Evolutionary conservation across 2,888 invertebrate genomes (phyloP), one percentile per base, ranked within the genome.

Genomic region (Odontomyia ornata): DNA sequence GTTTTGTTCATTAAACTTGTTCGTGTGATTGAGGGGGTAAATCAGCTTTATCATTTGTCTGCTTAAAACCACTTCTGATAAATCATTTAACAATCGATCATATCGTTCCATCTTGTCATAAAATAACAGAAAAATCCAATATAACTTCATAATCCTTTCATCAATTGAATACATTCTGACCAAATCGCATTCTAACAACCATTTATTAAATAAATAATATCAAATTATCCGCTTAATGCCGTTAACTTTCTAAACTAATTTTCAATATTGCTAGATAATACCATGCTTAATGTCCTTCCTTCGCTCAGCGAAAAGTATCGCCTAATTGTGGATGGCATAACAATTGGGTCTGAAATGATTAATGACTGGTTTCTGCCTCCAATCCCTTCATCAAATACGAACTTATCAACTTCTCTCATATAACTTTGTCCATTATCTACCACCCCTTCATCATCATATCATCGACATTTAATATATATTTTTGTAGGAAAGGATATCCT

Each of bases 351-450:
- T 18, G 13, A 23, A 25, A 69, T 69, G 69, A 69, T 25, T 69
- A 69, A 69, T 69, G 69, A 27, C 27, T 46, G 69, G 47, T 15
- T 4, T 65, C 15, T 3, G 30, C 65, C 36, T 69, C 30, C 5
- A 43, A 27, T 23, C 23, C 69, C 25, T 43, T 69, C 69, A 69
- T 69, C 69, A 69, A 47, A 69, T 9, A 47, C 69, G 27, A 25
- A 69, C 47, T 47, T 69, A 69, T 46, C 46, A 69, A 69, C 69
- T 47, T 69, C 25, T 43, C 9, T 23, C 64, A 28, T n/a, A n/a
- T 30, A 69, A 69, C 69, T 69, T 69, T 69, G 47, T 47, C 47
- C 69, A 69, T 69, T 69, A 69, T 69, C 65, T 30, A 9, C n/a
- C 36, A 36, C 3, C 36, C 36, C 25, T n/a, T n/a, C 28, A 5